Evolutionary conservation across 1,140 invertebrate species (phyloP).

Genomic region (Eupristina koningsbergeri): DNA sequence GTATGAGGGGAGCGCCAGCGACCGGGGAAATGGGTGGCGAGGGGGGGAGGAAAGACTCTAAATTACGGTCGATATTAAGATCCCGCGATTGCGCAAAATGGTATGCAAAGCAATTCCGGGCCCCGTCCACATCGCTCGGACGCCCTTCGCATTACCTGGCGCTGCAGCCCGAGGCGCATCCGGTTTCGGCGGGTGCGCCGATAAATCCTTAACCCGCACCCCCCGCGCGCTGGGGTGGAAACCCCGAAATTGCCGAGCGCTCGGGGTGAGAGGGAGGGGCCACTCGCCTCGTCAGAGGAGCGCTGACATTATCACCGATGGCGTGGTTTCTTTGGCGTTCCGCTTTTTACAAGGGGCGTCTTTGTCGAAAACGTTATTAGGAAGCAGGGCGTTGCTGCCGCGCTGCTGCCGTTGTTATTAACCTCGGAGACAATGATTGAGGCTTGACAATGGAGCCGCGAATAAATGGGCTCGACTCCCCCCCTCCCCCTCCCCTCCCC

Average conservation of each 20-base stretch:
- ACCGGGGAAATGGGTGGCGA: background rate
- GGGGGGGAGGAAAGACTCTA: conserved; percentile 45
- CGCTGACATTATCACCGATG: background rate
- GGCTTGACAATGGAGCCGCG: conserved; percentile 49
- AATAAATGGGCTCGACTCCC: conserved; percentile 13
- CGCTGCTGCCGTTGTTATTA: conserved; percentile 56
- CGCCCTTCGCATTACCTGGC: conserved; percentile 50
- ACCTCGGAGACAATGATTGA: conserved; percentile 57
- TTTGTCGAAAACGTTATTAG: conserved; percentile 35
- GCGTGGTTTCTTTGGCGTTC: background rate
- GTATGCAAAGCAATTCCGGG: conserved; percentile 67
- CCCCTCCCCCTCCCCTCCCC: no score
- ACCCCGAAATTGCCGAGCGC: background rate
- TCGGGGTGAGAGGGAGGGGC: no score
- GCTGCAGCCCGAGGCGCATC: conserved; percentile 52
- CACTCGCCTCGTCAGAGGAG: background rate
- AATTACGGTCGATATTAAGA: conserved; percentile 70
- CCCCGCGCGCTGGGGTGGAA: background rate
- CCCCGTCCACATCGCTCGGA: conserved; percentile 27
- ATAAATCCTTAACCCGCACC: background rate
- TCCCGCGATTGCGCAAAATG: conserved; percentile 68
- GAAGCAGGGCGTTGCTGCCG: background rate
- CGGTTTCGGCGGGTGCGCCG: conserved; percentile 53
- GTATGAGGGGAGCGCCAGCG: background rate
- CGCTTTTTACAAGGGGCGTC: conserved; percentile 54